These are phyloP conservation scores for Zele albiditarsus DNA, from an alignment of 2,888 invertebrate species.

Conservation along the genomic window DNA sequence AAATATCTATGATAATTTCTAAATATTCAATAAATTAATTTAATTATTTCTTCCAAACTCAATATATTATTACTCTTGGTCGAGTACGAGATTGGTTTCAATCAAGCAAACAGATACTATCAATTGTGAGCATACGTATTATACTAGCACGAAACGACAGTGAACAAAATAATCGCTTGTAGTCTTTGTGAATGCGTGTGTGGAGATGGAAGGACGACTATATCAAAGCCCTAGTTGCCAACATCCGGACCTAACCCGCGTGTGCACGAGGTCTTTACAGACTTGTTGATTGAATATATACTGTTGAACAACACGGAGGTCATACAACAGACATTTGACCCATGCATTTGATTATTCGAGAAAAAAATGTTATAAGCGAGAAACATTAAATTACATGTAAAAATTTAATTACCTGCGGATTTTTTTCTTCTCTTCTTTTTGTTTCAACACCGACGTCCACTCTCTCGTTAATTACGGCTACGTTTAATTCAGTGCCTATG, in stretches of 20 bases:
- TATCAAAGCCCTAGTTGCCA: constrained; percentile 45
- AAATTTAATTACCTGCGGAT: no score
- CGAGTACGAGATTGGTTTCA: neutral
- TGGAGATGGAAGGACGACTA: constrained; percentile 41
- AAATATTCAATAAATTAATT: neutral
- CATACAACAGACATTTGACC: neutral
- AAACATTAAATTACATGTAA: neutral
- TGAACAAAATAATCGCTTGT: neutral
- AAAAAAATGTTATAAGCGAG: neutral
- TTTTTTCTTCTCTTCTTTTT: no score
- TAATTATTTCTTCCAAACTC: neutral
- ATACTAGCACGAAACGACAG: neutral
- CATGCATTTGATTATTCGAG: neutral
- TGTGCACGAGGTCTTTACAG: constrained; percentile 32
- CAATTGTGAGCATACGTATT: neutral
- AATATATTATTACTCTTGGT: neutral
- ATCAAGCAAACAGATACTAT: constrained; percentile 1
- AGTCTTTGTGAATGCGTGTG: neutral
- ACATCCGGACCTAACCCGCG: constrained; percentile 44
- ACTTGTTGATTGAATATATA: constrained; percentile 14
- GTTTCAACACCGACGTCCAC: neutral
- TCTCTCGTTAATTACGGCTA: neutral
- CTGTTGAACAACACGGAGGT: neutral
- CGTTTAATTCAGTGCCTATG: neutral
- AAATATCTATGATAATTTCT: neutral